Evolutionary conservation across 2,113 vertebrate genomes (phyloP), one percentile per base, ranked within the genome.

Genomic region (Heliornis fulica): DNA sequence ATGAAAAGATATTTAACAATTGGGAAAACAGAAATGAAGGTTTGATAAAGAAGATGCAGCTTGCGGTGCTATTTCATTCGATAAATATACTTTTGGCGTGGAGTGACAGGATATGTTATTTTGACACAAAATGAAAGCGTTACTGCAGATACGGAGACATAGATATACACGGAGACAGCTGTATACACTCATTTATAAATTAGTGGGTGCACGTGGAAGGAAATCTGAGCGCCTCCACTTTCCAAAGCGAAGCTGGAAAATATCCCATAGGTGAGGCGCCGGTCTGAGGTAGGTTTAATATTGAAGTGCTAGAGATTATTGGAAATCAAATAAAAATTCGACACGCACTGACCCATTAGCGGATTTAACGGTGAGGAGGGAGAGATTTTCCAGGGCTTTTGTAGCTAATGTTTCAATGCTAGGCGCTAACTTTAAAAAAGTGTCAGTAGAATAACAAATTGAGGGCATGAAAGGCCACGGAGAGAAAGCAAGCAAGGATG

Each of bases 381-480:
- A 96, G 84, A 90, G 50, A 91, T 96, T 94, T 97, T 91, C 76
- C 83, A 89, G 92, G 95, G 96, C 97, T 98, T 96, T 98, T 97
- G 98, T 97, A 93, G 84, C 36, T 94, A 96, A 97, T 85, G 97
- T 95, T 91, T 96, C 95, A 93, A 77, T 93, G 96, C 92, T 76
- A 15, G 83, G 93, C 85, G 61, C 94, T 94, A 96, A 97, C 94
- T 97, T 97, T 97, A 98, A 96, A 93, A 94, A 94, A 96, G 91
- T 95, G 95, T 97, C 96, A 91, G 97, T 83, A 96, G 97, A 97
- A 98, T 97, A 93, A 96, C 97, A 96, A 97, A 96, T 87, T 83
- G 88, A 96, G 92, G 82, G 92, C 96, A 90, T 97, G 96, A 98
- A 98, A 98, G 96, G 98, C 98, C 91, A 92, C 86, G 61, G 88